phyloP scores from a whole-genome alignment of 2,797 vertebrate genomes.

The Cichlasoma orientale region DNA sequence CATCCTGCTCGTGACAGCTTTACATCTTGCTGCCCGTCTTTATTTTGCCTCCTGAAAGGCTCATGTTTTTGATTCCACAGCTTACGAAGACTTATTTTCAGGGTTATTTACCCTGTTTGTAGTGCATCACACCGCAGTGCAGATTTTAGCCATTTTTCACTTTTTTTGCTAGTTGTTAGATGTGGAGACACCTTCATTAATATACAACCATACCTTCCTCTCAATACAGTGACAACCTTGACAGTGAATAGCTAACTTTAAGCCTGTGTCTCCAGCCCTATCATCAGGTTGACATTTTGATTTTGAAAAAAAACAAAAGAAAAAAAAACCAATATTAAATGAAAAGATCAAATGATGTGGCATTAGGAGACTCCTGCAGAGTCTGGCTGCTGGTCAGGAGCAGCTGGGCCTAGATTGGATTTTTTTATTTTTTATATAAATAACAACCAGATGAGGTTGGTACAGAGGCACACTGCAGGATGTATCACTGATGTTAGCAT shows the following conservation, averaged over 20 bases:
- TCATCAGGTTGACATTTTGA: background rate
- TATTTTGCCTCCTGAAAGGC: background rate
- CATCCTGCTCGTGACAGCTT: background rate
- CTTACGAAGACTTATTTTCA: background rate
- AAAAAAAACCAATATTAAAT: background rate
- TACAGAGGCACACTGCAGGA: background rate
- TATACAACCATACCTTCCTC: background rate
- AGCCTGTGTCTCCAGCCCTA: background rate
- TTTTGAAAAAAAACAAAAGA: background rate
- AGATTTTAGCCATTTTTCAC: background rate
- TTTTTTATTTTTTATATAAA: background rate
- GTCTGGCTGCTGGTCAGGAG: background rate
- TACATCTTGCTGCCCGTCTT: background rate
- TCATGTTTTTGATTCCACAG: background rate
- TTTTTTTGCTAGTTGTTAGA: background rate
- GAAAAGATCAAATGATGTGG: background rate
- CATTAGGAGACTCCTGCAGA: background rate
- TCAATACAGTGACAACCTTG: background rate
- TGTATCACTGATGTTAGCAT: background rate
- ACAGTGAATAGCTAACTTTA: background rate
- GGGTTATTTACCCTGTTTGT: background rate
- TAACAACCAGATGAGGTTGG: slow-evolving; percentile 2
- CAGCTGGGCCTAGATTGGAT: background rate
- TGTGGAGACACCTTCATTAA: background rate
- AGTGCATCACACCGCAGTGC: background rate